phyloP scores from a whole-genome alignment of 1,140 invertebrate species.

The Pseudoatta argentina region DNA sequence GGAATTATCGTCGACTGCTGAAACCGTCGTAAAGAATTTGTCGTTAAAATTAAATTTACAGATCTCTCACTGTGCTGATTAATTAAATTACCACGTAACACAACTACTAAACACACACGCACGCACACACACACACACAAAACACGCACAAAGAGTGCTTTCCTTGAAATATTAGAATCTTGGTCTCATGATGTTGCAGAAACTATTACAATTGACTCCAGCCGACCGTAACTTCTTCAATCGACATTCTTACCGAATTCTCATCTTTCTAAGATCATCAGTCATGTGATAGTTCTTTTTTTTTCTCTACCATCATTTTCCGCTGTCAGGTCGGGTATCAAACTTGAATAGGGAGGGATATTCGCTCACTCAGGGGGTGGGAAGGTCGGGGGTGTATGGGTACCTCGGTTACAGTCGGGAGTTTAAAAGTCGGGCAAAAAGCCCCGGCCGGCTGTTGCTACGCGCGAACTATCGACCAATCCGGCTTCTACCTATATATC shows the following conservation, averaged over 20 bases:
- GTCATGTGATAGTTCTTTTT: conserved; percentile 46
- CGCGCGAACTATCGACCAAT: conserved; percentile 81
- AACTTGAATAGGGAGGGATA: conserved; percentile 56
- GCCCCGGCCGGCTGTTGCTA: conserved; percentile 81
- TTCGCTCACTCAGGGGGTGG: conserved; percentile 2
- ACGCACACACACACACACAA: too few relatives aligned
- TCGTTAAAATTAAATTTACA: not conserved
- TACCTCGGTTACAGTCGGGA: conserved; percentile 64
- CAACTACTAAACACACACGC: not conserved
- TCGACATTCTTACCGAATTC: conserved; percentile 23
- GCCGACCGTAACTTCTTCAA: conserved; percentile 41
- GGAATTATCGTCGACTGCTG: not conserved
- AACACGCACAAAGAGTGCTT: not conserved
- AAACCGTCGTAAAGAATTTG: not conserved
- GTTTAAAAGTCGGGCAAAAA: conserved; percentile 79
- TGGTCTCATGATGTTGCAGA: not conserved
- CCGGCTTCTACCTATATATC: conserved; percentile 67
- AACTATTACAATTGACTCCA: conserved; percentile 21
- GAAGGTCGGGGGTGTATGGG: conserved; percentile 49
- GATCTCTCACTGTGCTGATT: not conserved
- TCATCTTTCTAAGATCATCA: conserved; percentile 40
- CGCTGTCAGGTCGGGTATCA: conserved; percentile 38
- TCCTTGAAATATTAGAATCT: conserved; percentile 11
- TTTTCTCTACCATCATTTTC: conserved; percentile 47
- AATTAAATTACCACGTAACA: conserved; percentile 2